phyloP scores from a whole-genome alignment of 1,140 invertebrate species.

The Nylanderia fulva region DNA sequence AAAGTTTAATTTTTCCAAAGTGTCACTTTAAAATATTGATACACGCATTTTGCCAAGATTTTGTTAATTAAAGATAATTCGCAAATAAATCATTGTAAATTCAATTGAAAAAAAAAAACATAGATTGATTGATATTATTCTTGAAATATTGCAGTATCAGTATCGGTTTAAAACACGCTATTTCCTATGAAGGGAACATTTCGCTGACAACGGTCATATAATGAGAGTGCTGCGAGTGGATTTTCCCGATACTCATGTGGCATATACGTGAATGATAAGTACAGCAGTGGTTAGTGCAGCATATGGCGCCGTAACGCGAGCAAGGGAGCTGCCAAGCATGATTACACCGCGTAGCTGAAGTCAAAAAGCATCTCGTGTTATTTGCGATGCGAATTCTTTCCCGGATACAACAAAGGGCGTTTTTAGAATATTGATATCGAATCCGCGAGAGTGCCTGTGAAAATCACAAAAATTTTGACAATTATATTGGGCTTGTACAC shows the following conservation, averaged over 20 bases:
- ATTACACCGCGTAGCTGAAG: slow-evolving; percentile 47
- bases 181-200: background rate
- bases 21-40: background rate
- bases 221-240: slow-evolving; percentile 49
- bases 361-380: slow-evolving; percentile 48
- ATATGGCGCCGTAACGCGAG: slow-evolving; percentile 7
- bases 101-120: background rate
- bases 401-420: slow-evolving; percentile 81
- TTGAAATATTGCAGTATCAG: background rate
- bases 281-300: slow-evolving; percentile 25
- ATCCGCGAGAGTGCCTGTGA: slow-evolving; percentile 64
- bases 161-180: background rate
- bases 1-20: background rate
- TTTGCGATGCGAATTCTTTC: slow-evolving; percentile 78
- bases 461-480: background rate
- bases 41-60: background rate
- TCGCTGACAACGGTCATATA: background rate
- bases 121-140: background rate
- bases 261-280: slow-evolving; percentile 51
- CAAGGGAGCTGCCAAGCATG: slow-evolving; percentile 49
- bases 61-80: background rate
- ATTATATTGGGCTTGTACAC: background rate
- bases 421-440: slow-evolving; percentile 86
- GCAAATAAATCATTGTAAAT: background rate
- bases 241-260: slow-evolving; percentile 28